Percentiles rank a stretch among this genome's conserved stretches.
phyloP scores from a whole-genome alignment of 2,888 invertebrate genomes.

The Carpatolechia fugitivella region DNA sequence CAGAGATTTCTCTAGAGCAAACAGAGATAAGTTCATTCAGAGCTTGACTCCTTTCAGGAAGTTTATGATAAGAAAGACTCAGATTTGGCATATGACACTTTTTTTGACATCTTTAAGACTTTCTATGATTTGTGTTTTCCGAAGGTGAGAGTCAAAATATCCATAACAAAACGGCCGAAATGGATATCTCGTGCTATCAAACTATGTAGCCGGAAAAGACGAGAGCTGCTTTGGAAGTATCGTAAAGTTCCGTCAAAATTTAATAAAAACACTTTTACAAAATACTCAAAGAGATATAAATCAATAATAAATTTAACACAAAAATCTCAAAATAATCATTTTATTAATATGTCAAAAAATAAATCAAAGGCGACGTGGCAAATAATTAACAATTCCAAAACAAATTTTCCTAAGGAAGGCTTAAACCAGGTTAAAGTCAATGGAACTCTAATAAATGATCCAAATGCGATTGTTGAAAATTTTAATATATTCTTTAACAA shows the following conservation, averaged over 20 bases:
- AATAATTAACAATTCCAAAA: background rate
- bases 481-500: background rate
- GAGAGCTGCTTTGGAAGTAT: background rate
- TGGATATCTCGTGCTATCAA: background rate
- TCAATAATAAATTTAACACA: conserved; percentile 3
- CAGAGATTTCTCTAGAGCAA: conserved; percentile 6
- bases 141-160: background rate
- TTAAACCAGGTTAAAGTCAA: background rate
- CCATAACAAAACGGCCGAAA: background rate
- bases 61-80: background rate
- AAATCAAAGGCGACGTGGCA: conserved; percentile 4
- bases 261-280: background rate
- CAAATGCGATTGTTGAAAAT: background rate
- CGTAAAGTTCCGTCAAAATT: background rate
- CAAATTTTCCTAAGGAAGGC: background rate
- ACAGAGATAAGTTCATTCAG: background rate
- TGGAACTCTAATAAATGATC: background rate
- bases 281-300: background rate
- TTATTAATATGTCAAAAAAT: background rate
- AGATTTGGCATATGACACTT: conserved; percentile 1
- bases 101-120: conserved; percentile 3
- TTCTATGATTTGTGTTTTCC: conserved; percentile 8
- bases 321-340: background rate
- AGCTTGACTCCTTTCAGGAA: conserved; percentile 3
- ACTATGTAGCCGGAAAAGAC: background rate